Evolutionary conservation across 2,797 vertebrate genomes (phyloP).

Genomic region (Amblyraja radiata): DNA sequence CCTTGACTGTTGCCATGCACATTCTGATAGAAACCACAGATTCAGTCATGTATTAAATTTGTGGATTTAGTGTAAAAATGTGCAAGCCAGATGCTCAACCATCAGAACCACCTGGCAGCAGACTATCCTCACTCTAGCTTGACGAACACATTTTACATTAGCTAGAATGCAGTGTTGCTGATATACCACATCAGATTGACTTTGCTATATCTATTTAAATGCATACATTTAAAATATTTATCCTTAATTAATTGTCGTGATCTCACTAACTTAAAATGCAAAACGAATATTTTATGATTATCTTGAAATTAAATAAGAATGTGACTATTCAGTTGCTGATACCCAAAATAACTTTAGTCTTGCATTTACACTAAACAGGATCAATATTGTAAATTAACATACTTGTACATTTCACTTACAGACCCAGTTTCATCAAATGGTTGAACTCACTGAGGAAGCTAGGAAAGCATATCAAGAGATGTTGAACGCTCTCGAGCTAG

Average conservation of each 20-base stretch:
- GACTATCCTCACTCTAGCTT: no score
- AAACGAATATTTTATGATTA: not conserved
- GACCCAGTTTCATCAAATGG: slow-evolving; percentile 92
- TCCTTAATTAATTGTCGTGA: not conserved
- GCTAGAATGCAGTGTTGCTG: no score
- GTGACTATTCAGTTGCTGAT: not conserved
- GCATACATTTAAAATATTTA: no score
- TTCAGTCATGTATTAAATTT: no score
- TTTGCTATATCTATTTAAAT: no score
- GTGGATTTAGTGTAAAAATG: no score
- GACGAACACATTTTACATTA: no score
- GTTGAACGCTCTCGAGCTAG: slow-evolving; percentile 62
- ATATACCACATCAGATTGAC: no score
- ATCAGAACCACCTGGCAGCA: no score
- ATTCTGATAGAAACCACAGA: no score
- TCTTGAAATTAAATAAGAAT: not conserved
- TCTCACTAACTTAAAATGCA: not conserved
- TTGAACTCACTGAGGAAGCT: slow-evolving; percentile 82
- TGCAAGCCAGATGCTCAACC: no score
- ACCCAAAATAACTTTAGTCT: not conserved
- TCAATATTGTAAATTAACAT: not conserved
- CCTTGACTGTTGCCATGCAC: no score
- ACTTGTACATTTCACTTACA: slow-evolving; percentile 45
- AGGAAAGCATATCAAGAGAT: slow-evolving; percentile 79
- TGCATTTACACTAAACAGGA: not conserved